Percentiles rank a stretch among this genome's conserved stretches.
Conservation (phyloP, 1,140 invertebrate genomes). For the Pomacea maculata region DNA sequence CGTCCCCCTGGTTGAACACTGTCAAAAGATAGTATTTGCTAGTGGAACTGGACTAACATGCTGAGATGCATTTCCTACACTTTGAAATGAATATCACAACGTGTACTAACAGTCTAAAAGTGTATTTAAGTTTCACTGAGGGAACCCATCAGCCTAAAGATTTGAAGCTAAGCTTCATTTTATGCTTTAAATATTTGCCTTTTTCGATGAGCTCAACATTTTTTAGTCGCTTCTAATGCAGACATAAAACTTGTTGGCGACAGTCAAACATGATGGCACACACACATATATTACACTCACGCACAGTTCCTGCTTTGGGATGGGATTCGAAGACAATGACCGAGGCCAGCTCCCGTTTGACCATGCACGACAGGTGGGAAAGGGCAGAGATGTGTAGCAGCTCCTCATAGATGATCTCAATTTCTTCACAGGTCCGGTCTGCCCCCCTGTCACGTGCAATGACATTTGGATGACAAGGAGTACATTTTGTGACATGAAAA, state of each 20-base stretch:
- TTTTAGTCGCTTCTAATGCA: too few relatives aligned
- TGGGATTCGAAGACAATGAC: constrained; percentile 86
- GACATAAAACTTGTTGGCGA: too few relatives aligned
- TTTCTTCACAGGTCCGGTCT: constrained; percentile 80
- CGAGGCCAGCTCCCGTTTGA: constrained; percentile 82
- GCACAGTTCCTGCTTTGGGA: constrained; percentile 78
- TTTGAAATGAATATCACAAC: too few relatives aligned
- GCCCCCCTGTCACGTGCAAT: constrained; percentile 60
- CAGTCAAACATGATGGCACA: background rate
- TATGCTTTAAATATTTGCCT: too few relatives aligned
- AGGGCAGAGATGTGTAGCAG: constrained; percentile 84
- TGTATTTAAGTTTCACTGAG: too few relatives aligned
- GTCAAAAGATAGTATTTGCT: constrained; percentile 11
- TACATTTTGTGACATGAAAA: too few relatives aligned
- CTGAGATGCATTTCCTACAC: too few relatives aligned
- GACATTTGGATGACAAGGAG: background rate
- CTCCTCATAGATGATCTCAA: constrained; percentile 88
- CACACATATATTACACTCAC: constrained; percentile 70
- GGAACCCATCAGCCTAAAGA: too few relatives aligned
- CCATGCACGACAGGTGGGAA: constrained; percentile 83
- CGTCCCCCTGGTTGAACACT: constrained; percentile 91
- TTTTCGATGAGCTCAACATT: too few relatives aligned
- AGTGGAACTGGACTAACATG: too few relatives aligned
- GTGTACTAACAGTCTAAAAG: too few relatives aligned
- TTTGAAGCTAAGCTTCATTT: too few relatives aligned